Evolutionary conservation across 2,888 invertebrate genomes (phyloP).

Genomic region (Carabus problematicus): DNA sequence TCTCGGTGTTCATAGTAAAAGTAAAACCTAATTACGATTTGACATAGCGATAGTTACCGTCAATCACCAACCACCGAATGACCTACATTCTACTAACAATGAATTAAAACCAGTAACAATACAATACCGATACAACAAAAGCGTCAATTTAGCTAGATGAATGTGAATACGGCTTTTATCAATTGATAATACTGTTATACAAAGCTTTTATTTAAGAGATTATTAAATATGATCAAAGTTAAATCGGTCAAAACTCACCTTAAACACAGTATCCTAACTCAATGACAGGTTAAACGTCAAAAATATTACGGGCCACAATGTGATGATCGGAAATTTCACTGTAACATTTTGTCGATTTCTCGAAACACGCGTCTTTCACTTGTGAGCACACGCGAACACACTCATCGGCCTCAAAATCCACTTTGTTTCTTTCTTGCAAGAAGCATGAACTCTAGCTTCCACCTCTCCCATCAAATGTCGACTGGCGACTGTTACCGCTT

Average conservation of each 20-base stretch:
- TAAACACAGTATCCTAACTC: slow-evolving; percentile 10
- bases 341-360: slow-evolving; percentile 20
- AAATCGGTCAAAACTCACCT: slow-evolving; percentile 3
- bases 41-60: too few species aligned
- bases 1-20: slow-evolving; percentile 6
- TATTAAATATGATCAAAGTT: slow-evolving; percentile 9
- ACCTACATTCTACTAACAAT: slow-evolving; percentile 28
- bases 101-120: not conserved
- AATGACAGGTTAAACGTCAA: slow-evolving; percentile 1
- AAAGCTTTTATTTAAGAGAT: slow-evolving; percentile 12
- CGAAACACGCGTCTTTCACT: slow-evolving; percentile 28
- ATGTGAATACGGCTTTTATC: not conserved
- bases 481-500: not conserved
- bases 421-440: slow-evolving; percentile 20
- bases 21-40: slow-evolving; percentile 5
- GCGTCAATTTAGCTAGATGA: not conserved
- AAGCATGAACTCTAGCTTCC: not conserved
- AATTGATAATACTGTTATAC: slow-evolving; percentile 4
- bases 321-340: slow-evolving; percentile 20
- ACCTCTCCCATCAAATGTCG: slow-evolving; percentile 1
- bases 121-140: slow-evolving; percentile 11
- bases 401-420: slow-evolving; percentile 37
- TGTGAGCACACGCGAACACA: slow-evolving; percentile 26
- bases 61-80: not conserved
- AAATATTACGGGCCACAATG: slow-evolving; percentile 11